Evolutionary conservation across 2,797 vertebrate genomes (phyloP).

Genomic region (Lutjanus campechanus): DNA sequence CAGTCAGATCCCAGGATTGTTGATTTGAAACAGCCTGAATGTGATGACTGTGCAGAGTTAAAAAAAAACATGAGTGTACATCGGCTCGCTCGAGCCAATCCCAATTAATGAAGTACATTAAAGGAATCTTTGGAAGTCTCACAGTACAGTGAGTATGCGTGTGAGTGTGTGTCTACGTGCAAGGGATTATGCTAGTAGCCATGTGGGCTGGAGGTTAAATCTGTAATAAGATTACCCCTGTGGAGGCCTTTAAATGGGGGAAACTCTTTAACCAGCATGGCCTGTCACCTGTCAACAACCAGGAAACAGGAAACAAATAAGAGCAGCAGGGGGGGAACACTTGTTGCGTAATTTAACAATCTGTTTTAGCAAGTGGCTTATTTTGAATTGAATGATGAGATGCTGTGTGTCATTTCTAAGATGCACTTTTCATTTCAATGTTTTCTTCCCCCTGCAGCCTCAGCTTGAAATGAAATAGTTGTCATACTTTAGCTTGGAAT

Average conservation of each 20-base stretch:
- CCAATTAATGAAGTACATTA: constrained; percentile 56
- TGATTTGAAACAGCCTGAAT: background rate
- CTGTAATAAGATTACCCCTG: constrained; percentile 81
- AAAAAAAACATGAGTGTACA: background rate
- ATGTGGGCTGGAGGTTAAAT: constrained; percentile 79
- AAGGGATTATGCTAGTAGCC: constrained; percentile 73
- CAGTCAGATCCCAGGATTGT: background rate
- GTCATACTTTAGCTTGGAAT: constrained; percentile 72
- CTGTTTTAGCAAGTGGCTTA: constrained; percentile 3
- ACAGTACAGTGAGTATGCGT: constrained; percentile 25
- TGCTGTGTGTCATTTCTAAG: constrained; percentile 8
- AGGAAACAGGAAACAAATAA: constrained; percentile 37
- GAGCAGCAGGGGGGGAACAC: constrained; percentile 10
- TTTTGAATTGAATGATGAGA: background rate
- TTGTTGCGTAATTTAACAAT: constrained; percentile 11
- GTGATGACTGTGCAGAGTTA: constrained; percentile 27
- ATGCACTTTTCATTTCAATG: constrained; percentile 6
- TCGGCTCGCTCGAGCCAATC: constrained; percentile 36
- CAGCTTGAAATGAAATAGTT: constrained; percentile 71
- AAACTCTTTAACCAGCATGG: constrained; percentile 57
- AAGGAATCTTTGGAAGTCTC: constrained; percentile 51
- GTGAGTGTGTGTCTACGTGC: constrained; percentile 23
- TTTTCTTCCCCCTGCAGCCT: constrained; percentile 45
- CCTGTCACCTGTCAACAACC: constrained; percentile 61
- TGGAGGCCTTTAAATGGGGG: constrained; percentile 68